These are phyloP conservation scores for Myathropa florea DNA, from an alignment of 2,888 invertebrate species.

Conservation along the genomic window DNA sequence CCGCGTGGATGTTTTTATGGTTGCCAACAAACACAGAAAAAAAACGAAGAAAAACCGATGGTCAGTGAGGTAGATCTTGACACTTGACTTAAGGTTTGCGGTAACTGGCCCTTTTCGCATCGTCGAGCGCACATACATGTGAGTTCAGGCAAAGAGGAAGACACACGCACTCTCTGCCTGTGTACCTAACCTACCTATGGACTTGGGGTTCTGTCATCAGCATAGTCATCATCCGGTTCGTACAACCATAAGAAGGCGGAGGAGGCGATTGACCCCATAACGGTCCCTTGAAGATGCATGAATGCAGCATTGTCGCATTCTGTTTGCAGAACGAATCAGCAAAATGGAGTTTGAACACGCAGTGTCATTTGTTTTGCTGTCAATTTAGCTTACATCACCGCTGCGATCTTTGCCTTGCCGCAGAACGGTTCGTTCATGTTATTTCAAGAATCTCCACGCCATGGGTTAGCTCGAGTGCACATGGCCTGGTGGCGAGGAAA, in stretches of 20 bases:
- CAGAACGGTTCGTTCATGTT: conserved; percentile 12
- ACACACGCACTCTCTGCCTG: conserved; percentile 7
- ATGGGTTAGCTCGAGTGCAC: conserved; percentile 2
- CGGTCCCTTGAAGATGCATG: conserved; percentile 62
- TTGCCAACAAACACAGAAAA: conserved; percentile 10
- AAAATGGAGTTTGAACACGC: conserved; percentile 38
- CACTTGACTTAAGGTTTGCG: conserved; percentile 64
- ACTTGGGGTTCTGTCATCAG: conserved; percentile 43
- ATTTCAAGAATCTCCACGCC: conserved; percentile 50
- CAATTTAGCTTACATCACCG: conserved; percentile 62
- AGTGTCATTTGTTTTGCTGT: conserved; percentile 65
- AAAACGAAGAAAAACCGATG: conserved; percentile 16
- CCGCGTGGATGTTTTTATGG: conserved; percentile 15
- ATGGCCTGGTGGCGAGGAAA: background rate
- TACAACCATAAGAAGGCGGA: conserved; percentile 8
- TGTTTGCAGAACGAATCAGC: conserved; percentile 53
- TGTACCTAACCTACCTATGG: conserved; percentile 66
- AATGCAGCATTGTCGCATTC: conserved; percentile 32
- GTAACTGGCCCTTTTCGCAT: conserved; percentile 50
- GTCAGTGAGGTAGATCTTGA: conserved; percentile 56
- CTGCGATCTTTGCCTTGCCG: background rate
- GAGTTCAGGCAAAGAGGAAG: no score
- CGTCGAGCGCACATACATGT: no score
- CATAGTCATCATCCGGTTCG: conserved; percentile 35
- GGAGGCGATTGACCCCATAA: conserved; percentile 66